Conservation (phyloP, 2,888 invertebrate genomes). For the Hyppa rectilinea region DNA sequence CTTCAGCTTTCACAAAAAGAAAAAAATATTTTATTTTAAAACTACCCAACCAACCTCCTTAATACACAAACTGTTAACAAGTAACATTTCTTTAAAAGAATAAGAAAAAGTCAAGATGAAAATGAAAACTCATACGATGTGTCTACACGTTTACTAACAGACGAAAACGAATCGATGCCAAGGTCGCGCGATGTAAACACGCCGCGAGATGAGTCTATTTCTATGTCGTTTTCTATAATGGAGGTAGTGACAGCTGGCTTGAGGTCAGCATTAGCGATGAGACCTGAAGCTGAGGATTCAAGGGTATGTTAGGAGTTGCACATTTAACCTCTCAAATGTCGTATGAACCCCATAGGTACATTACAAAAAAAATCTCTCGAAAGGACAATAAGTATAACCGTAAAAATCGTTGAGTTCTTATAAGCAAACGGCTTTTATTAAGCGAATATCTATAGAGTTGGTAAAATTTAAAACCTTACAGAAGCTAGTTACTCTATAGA, state of each 20-base stretch:
- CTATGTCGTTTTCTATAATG: slow-evolving; percentile 55
- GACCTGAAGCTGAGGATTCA: slow-evolving; percentile 7
- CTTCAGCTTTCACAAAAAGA: not conserved
- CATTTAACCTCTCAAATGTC: no score
- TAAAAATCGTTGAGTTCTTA: no score
- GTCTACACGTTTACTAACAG: slow-evolving; percentile 67
- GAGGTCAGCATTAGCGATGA: slow-evolving; percentile 30
- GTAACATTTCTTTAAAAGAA: slow-evolving; percentile 12
- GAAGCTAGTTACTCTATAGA: no score
- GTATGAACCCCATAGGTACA: no score
- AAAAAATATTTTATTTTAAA: not conserved
- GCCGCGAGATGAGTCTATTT: slow-evolving; percentile 64
- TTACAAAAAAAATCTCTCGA: no score
- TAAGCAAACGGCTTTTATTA: no score
- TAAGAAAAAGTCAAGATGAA: slow-evolving; percentile 43
- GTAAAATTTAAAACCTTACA: no score
- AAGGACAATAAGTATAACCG: no score
- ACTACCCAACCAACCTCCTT: slow-evolving; percentile 20
- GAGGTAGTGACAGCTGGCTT: slow-evolving; percentile 43
- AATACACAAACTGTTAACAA: slow-evolving; percentile 34
- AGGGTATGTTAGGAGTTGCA: not conserved
- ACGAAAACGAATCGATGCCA: slow-evolving; percentile 77
- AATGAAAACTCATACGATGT: slow-evolving; percentile 55
- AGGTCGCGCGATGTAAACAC: slow-evolving; percentile 71
- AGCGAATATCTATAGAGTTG: no score